A percentile compares a stretch with the other conserved stretches of the same genome.
Conservation (phyloP, 2,113 vertebrate species). For the Dasyurus viverrinus region DNA sequence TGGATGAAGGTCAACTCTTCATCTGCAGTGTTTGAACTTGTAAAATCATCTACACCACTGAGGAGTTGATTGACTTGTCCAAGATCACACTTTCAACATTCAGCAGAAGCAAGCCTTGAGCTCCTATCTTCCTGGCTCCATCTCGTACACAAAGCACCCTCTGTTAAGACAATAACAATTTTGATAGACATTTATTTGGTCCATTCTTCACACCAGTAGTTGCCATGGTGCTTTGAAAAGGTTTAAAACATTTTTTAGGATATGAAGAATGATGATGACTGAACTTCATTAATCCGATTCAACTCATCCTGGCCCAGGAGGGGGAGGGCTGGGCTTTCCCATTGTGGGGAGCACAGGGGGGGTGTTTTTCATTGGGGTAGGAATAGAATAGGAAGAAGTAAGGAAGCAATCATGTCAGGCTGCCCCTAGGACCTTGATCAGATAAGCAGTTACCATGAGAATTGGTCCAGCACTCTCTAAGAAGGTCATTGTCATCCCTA, state of each 20-base stretch:
- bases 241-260: neutral
- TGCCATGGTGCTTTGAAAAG: neutral
- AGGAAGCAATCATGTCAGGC: neutral
- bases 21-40: neutral
- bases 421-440: neutral
- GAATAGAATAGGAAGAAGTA: neutral
- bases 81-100: neutral
- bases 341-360: neutral
- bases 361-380: neutral
- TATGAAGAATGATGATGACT: neutral
- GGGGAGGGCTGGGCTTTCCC: neutral
- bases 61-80: neutral
- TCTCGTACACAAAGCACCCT: neutral
- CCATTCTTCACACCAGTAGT: neutral
- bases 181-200: neutral
- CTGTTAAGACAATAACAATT: neutral
- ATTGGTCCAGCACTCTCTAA: neutral
- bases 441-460: neutral
- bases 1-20: neutral
- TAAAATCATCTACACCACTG: neutral
- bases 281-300: neutral
- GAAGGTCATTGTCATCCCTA: neutral
- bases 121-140: neutral
- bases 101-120: neutral
- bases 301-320: neutral